Conservation (phyloP, 1,140 invertebrate genomes). For the Melitaea cinxia region DNA sequence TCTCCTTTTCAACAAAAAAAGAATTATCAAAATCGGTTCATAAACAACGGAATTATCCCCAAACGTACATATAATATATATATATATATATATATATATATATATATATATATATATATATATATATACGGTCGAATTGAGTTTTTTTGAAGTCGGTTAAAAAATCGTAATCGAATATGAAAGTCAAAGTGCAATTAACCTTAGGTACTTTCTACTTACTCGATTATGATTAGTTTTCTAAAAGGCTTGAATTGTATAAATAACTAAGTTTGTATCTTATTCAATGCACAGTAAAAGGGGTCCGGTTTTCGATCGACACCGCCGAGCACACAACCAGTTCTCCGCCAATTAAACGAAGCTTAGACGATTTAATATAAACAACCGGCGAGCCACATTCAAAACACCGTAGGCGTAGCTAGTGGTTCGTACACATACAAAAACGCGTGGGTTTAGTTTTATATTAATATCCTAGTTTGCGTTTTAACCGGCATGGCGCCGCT, state of each 20-base stretch:
- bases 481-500: slow-evolving; percentile 23
- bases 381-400: slow-evolving; percentile 51
- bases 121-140: too few species aligned
- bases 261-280: slow-evolving; percentile 35
- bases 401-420: slow-evolving; percentile 33
- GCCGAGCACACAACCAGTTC: slow-evolving; percentile 54
- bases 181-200: slow-evolving; percentile 4
- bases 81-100: too few species aligned
- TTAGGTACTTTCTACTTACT: slow-evolving; percentile 7
- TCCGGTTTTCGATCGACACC: slow-evolving; percentile 49
- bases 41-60: too few species aligned
- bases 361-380: slow-evolving; percentile 57
- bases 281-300: slow-evolving; percentile 39
- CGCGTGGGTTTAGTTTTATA: slow-evolving; percentile 32
- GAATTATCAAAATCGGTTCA: too few species aligned
- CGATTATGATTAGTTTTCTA: slow-evolving; percentile 25
- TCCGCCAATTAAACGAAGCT: slow-evolving; percentile 55
- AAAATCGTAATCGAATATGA: neutral
- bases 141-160: too few species aligned
- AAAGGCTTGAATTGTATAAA: slow-evolving; percentile 11
- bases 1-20: too few species aligned
- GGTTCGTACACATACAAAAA: slow-evolving; percentile 37
- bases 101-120: too few species aligned
- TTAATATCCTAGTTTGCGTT: slow-evolving; percentile 28
- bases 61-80: too few species aligned